Base-by-base conservation (phyloP, 1,140 invertebrate species). In the Drosophila paulistorum region DNA sequence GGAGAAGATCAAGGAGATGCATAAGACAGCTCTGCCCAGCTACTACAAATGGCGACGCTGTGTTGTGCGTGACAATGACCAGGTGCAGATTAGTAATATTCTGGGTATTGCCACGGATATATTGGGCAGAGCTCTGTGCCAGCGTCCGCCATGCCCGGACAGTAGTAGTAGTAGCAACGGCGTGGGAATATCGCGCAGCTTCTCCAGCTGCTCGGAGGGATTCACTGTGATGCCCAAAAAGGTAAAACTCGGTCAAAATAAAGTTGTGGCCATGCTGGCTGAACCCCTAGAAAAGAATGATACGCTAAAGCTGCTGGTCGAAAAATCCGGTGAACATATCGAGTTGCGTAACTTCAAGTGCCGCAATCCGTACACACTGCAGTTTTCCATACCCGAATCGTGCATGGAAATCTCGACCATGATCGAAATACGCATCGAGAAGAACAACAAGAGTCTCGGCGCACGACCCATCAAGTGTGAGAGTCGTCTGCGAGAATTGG, bases 401-500 rank as follows among this genome's bases (percentile, higher is more conserved):
- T 96, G 96, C 81, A 93, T 97, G 58, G 96, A 97, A 90, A 95
- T 96, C 1, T 97, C 96, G 1, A 96, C 96, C 90, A 93, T 97
- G 69, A 95, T 97, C 1, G 96, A 95, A 79, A 94, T 97, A 3
- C 94, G 95, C 42, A 95, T 97, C 37, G 95, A 95, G 74, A 96
- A 96, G 82, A 97, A 97, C 81, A 96, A 96, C 1, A 94, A 94
- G 75, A 94, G 95, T 0, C 93, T 97, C 5, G 97, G 97, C 1
- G 94, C 95, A 13, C 93, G 96, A 11, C 96, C 96, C 80, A 95
- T 98, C 60, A 97, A 97, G 91, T 97, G 96, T 91, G 96, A 97
- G 92, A 97, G 96, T 81, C 94, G 96, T 65, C 93, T 97, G 26
- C 93, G 96, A 30, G 96, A 97, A 91, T 92, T 97, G 66, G 96